These are phyloP conservation scores for Vesta saturnalis DNA, from an alignment of 2,888 invertebrate genomes.

Conservation along the genomic window DNA sequence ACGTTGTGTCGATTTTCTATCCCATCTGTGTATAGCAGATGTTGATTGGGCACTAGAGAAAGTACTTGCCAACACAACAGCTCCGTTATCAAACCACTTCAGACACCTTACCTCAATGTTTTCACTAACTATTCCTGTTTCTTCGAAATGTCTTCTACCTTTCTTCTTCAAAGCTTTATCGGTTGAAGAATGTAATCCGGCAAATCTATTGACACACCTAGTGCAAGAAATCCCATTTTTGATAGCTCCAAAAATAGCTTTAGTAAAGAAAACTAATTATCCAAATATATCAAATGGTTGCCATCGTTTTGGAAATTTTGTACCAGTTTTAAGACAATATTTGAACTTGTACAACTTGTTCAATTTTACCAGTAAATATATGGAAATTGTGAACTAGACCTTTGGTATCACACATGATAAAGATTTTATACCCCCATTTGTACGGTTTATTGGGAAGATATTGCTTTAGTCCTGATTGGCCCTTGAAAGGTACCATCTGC, in stretches of 20 bases:
- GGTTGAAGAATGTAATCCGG: not conserved
- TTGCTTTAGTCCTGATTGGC: constrained; percentile 12
- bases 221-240: not conserved
- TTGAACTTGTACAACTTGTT: not conserved
- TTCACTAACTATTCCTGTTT: too few relatives aligned
- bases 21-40: not conserved
- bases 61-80: too few relatives aligned
- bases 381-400: too few relatives aligned
- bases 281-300: not conserved
- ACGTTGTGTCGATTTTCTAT: not conserved
- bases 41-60: not conserved
- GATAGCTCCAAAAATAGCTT: too few relatives aligned
- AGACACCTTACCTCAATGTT: too few relatives aligned
- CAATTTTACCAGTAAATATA: too few relatives aligned
- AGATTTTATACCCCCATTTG: too few relatives aligned
- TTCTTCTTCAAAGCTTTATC: not conserved
- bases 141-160: not conserved
- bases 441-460: constrained; percentile 14
- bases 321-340: constrained; percentile 1
- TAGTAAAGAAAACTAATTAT: constrained; percentile 1
- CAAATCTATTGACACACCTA: not conserved
- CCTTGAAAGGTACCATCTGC: too few relatives aligned
- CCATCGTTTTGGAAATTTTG: not conserved
- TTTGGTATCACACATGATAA: too few relatives aligned
- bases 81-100: too few relatives aligned